Conservation (phyloP, 2,888 invertebrate species). For the Troglohyphantes excavatus region DNA sequence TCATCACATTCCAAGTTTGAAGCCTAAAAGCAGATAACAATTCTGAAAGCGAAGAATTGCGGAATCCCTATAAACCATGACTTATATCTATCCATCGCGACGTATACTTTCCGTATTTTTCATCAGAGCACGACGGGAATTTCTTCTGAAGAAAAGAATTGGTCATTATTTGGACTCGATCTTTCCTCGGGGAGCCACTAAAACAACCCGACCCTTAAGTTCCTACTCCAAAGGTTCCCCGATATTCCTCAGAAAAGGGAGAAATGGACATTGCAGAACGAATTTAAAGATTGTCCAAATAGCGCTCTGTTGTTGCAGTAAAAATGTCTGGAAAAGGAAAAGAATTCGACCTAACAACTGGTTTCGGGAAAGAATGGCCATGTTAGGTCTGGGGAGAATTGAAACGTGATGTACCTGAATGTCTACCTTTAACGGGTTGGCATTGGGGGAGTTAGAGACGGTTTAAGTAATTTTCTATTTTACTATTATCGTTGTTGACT, state of each 20-base stretch:
- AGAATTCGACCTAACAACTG: conserved; percentile 63
- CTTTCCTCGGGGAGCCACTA: conserved; percentile 63
- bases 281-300: conserved; percentile 72
- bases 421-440: conserved; percentile 23
- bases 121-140: conserved; percentile 53
- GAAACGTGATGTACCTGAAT: conserved; percentile 29
- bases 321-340: conserved; percentile 61
- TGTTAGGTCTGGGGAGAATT: conserved; percentile 1
- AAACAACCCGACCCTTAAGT: conserved; percentile 71
- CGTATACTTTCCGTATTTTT: conserved; percentile 66
- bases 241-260: conserved; percentile 39
- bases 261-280: conserved; percentile 45
- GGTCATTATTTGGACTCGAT: conserved; percentile 70
- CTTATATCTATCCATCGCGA: conserved; percentile 53
- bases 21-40: conserved; percentile 52
- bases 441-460: too few species aligned
- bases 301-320: conserved; percentile 65
- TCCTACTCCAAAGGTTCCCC: conserved; percentile 45
- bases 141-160: conserved; percentile 55
- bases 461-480: too few species aligned
- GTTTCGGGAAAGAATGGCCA: conserved; percentile 29
- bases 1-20: conserved; percentile 19
- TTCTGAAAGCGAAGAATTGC: not conserved
- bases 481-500: too few species aligned
- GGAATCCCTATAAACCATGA: conserved; percentile 60